These are phyloP conservation scores for Blera fallax DNA, from an alignment of 2,888 invertebrate genomes.

Conservation along the genomic window DNA sequence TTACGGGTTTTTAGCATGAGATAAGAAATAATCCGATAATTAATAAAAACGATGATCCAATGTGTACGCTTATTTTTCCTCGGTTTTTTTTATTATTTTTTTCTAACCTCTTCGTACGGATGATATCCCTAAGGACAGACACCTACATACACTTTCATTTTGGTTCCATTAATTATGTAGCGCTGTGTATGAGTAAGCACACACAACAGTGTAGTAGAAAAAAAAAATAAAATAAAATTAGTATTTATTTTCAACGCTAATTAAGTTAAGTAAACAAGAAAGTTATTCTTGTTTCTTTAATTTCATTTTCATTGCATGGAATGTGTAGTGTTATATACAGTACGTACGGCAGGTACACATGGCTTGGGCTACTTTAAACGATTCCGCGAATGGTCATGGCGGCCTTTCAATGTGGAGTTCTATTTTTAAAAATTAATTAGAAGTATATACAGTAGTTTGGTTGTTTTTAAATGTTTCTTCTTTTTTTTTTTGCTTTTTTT, in stretches of 20 bases:
- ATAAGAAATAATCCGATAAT: conserved; percentile 5
- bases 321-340: neutral
- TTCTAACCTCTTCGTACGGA: neutral
- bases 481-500: neutral
- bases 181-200: neutral
- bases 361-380: conserved; percentile 2
- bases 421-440: conserved; percentile 40
- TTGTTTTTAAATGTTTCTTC: neutral
- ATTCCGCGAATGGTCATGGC: conserved; percentile 42
- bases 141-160: neutral
- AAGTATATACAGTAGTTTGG: neutral
- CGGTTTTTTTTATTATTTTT: too few relatives aligned
- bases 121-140: neutral
- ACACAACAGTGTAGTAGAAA: neutral
- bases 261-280: conserved; percentile 61
- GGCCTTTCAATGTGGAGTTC: conserved; percentile 21
- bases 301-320: conserved; percentile 21
- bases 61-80: too few relatives aligned
- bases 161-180: neutral
- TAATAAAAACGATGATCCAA: conserved; percentile 21
- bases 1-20: neutral
- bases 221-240: neutral
- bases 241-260: conserved; percentile 41
- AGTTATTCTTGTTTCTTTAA: conserved; percentile 31
- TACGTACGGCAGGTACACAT: neutral